A percentile compares a stretch with the other conserved stretches of the same genome.
Evolutionary conservation across 2,113 vertebrate genomes (phyloP).

Genomic region (Natator depressus): DNA sequence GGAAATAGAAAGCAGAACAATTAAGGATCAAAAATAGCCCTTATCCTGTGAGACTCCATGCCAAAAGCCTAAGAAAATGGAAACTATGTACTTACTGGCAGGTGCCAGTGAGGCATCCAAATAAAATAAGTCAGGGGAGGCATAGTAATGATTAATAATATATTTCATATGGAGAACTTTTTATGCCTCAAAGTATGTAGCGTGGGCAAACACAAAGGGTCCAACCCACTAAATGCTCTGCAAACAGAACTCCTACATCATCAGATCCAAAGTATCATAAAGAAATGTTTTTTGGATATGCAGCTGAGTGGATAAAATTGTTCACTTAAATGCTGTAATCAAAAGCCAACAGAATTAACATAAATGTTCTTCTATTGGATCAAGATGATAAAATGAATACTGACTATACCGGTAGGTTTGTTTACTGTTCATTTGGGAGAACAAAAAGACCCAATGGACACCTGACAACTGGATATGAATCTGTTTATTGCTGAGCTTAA

Average conservation of each 20-base stretch:
- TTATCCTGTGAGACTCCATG: neutral
- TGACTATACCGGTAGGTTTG: neutral
- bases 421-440: neutral
- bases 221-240: neutral
- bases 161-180: neutral
- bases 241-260: neutral
- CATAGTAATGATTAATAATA: neutral
- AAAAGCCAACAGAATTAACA: neutral
- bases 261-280: neutral
- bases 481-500: neutral
- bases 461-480: neutral
- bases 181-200: neutral
- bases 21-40: fast-evolving
- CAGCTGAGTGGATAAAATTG: neutral
- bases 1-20: neutral
- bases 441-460: neutral
- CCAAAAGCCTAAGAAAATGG: neutral
- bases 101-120: neutral
- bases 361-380: neutral
- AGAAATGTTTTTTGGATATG: neutral
- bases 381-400: neutral
- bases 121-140: neutral
- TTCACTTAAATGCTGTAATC: neutral
- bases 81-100: neutral
- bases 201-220: neutral